phyloP scores from a whole-genome alignment of 2,113 vertebrate genomes.

The Pterocles orientalis region DNA sequence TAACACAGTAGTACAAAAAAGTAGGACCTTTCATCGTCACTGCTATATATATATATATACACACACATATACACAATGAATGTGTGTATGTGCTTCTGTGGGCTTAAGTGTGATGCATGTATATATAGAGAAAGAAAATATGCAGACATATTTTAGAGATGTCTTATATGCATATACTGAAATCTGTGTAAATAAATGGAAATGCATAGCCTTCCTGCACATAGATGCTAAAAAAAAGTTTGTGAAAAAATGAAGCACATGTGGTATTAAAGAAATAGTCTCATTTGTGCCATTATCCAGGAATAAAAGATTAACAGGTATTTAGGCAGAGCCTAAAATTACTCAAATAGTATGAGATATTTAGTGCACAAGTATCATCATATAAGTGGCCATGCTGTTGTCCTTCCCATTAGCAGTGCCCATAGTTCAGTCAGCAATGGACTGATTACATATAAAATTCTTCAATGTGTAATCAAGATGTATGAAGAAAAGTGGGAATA shows the following conservation, averaged over 20 bases:
- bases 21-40: background rate
- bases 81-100: background rate
- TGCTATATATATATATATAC: background rate
- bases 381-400: background rate
- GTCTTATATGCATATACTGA: background rate
- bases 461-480: background rate
- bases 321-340: background rate
- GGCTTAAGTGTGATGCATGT: background rate
- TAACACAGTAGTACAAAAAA: constrained; percentile 1
- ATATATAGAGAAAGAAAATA: background rate
- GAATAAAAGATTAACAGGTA: background rate
- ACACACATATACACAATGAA: background rate
- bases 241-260: background rate
- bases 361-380: background rate
- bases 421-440: background rate
- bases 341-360: background rate
- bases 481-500: background rate
- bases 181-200: background rate
- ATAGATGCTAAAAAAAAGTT: background rate
- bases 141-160: background rate
- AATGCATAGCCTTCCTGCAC: background rate
- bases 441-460: background rate
- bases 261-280: background rate
- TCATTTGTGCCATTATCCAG: background rate
- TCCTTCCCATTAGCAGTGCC: background rate